Evolutionary conservation across 1,140 invertebrate species (phyloP).

Genomic region (Contarinia nasturtii): DNA sequence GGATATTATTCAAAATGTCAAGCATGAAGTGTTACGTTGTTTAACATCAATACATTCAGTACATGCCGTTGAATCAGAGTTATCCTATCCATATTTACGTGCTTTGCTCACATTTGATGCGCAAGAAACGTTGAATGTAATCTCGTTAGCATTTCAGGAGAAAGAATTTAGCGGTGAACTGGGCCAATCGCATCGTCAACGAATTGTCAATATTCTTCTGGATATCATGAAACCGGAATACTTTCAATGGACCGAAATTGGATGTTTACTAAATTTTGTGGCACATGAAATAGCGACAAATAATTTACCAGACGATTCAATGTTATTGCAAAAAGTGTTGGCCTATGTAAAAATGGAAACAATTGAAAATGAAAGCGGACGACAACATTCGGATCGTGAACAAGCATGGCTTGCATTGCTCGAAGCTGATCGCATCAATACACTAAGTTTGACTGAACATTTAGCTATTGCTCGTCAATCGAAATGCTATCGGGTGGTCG

Average conservation of each 20-base stretch:
- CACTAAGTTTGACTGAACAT: constrained; percentile 27
- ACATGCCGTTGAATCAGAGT: constrained; percentile 41
- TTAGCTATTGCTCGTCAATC: constrained; percentile 22
- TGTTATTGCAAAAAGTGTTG: constrained; percentile 22
- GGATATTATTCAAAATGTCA: constrained; percentile 46
- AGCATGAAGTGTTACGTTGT: constrained; percentile 50
- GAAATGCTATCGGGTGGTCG: constrained; percentile 26
- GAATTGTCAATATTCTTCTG: constrained; percentile 62
- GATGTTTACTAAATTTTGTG: constrained; percentile 28
- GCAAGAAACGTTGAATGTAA: constrained; percentile 75
- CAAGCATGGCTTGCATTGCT: constrained; percentile 64
- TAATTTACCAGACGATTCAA: constrained; percentile 23
- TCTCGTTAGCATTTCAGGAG: constrained; percentile 74
- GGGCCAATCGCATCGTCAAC: constrained; percentile 50
- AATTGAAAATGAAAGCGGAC: constrained; percentile 19
- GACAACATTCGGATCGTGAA: constrained; percentile 48
- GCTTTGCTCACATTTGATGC: constrained; percentile 72
- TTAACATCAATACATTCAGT: constrained; percentile 46
- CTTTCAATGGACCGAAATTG: constrained; percentile 27
- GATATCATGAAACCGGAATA: constrained; percentile 53
- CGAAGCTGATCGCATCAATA: constrained; percentile 39
- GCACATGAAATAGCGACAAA: constrained; percentile 26
- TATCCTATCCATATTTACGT: constrained; percentile 58
- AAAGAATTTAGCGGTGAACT: constrained; percentile 55
- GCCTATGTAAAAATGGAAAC: constrained; percentile 24